A percentile compares a stretch with the other conserved stretches of the same genome.
Evolutionary conservation across 1,140 invertebrate species (phyloP).

Genomic region (Brachionus asplanchnoidis): DNA sequence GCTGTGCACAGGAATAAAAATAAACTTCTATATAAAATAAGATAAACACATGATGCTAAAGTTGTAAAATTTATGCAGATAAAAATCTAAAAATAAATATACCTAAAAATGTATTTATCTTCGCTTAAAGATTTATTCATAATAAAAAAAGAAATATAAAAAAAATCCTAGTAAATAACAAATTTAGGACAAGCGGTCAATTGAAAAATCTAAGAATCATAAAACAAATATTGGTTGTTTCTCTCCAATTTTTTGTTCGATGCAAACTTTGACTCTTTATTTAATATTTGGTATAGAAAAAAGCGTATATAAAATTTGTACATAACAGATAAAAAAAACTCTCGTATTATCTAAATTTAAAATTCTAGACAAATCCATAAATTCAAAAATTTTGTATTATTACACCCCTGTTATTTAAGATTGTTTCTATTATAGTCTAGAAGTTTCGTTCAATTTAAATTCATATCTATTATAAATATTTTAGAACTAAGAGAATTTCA

Average conservation of each 20-base stretch:
- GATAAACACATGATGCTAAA: not conserved
- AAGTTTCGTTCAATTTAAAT: slow-evolving; percentile 14
- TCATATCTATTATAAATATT: slow-evolving; percentile 13
- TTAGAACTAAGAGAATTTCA: not conserved
- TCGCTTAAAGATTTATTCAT: no score
- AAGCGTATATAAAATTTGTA: not conserved
- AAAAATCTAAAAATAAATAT: not conserved
- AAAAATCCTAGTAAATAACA: not conserved
- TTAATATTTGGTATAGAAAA: not conserved
- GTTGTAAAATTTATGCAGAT: not conserved
- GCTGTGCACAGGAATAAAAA: not conserved
- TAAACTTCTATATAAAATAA: not conserved
- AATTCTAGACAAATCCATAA: not conserved
- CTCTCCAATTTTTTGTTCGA: not conserved
- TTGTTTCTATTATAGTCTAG: slow-evolving; percentile 16
- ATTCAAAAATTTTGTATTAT: not conserved
- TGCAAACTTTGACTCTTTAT: not conserved
- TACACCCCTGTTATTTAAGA: not conserved
- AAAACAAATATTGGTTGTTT: not conserved
- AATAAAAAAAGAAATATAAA: no score
- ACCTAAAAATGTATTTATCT: no score
- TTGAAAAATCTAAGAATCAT: not conserved
- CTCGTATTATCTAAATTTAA: not conserved
- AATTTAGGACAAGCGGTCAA: not conserved
- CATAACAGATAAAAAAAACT: not conserved